Evolutionary conservation across 2,888 invertebrate genomes (phyloP).

Genomic region (Sarcophaga variegata): DNA sequence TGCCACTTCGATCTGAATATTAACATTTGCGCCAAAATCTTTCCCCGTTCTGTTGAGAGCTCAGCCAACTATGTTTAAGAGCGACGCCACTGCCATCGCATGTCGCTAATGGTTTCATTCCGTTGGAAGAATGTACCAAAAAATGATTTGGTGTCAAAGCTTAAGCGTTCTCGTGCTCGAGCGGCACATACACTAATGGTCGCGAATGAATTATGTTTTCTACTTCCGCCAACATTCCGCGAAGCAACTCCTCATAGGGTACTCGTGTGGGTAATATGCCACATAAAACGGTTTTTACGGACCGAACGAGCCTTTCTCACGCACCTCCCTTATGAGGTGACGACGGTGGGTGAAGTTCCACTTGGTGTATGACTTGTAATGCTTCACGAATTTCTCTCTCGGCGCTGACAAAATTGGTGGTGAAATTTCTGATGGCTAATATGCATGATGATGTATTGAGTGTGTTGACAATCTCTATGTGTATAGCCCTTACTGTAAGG

Average conservation of each 20-base stretch:
- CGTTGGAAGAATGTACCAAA: slow-evolving; percentile 41
- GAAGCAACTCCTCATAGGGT: slow-evolving; percentile 69
- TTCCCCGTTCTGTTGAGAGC: slow-evolving; percentile 54
- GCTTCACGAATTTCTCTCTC: slow-evolving; percentile 60
- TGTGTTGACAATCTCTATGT: slow-evolving; percentile 45
- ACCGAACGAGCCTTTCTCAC: slow-evolving; percentile 61
- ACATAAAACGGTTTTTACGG: slow-evolving; percentile 64
- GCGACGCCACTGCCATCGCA: slow-evolving; percentile 32
- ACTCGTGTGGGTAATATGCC: slow-evolving; percentile 56
- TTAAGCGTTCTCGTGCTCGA: neutral
- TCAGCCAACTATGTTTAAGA: slow-evolving; percentile 31
- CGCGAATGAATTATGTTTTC: slow-evolving; percentile 25
- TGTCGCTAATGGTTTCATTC: slow-evolving; percentile 52
- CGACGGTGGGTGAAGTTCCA: slow-evolving; percentile 71
- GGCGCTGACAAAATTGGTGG: slow-evolving; percentile 64
- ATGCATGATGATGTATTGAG: slow-evolving; percentile 60
- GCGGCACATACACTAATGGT: neutral
- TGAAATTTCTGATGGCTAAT: slow-evolving; percentile 62
- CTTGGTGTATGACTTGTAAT: slow-evolving; percentile 27
- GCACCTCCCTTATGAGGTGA: slow-evolving; percentile 69
- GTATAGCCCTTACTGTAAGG: too few relatives aligned
- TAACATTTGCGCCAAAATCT: slow-evolving; percentile 1
- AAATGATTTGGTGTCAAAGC: slow-evolving; percentile 38
- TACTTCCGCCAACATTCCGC: slow-evolving; percentile 43
- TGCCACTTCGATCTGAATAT: too few relatives aligned